Percentiles rank a stretch among this genome's conserved stretches.
Evolutionary conservation across 2,888 invertebrate genomes (phyloP).

Genomic region (Calliopum simillimum): DNA sequence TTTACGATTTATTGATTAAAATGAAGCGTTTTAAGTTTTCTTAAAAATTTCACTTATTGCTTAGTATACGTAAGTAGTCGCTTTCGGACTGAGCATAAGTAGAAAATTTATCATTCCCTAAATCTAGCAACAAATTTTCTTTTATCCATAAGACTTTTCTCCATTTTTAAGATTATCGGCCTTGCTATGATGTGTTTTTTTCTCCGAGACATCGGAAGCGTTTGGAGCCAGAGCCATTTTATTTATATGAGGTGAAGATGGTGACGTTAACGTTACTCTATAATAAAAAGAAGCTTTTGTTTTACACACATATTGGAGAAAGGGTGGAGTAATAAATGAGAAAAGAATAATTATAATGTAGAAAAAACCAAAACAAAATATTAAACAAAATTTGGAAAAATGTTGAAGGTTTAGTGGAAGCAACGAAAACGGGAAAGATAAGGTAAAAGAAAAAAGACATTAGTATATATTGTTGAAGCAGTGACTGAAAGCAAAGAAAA

Average conservation of each 20-base stretch:
- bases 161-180: conserved; percentile 55
- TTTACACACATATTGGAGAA: conserved; percentile 51
- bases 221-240: conserved; percentile 51
- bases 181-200: conserved; percentile 34
- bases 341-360: conserved; percentile 33
- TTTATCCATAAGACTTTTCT: conserved; percentile 53
- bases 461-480: conserved; percentile 12
- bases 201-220: conserved; percentile 30
- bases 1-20: background rate
- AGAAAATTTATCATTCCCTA: background rate
- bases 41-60: background rate
- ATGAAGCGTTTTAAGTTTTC: background rate
- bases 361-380: conserved; percentile 10
- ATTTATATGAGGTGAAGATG: conserved; percentile 63
- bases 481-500: conserved; percentile 37
- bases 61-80: conserved; percentile 6
- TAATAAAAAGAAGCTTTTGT: conserved; percentile 66
- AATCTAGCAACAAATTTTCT: background rate
- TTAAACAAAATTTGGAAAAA: background rate
- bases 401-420: background rate
- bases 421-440: conserved; percentile 9
- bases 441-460: conserved; percentile 6
- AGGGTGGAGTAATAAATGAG: conserved; percentile 33
- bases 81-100: background rate
- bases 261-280: conserved; percentile 67